Conservation (phyloP, 64 coral and sea anemone species). For the Porites australiensis region DNA sequence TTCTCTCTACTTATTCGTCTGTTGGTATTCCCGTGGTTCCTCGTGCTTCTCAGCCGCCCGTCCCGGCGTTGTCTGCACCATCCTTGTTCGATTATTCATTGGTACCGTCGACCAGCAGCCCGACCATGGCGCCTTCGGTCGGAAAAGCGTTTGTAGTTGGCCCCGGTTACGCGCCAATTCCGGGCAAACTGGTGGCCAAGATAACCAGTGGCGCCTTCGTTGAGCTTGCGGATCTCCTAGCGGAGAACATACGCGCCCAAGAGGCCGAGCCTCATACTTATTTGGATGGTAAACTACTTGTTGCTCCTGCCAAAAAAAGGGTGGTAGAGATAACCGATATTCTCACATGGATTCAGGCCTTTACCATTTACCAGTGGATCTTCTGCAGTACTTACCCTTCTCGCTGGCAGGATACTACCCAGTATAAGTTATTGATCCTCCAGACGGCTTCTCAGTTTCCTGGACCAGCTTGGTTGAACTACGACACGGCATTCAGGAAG, state of each 20-base stretch:
- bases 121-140: background rate
- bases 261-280: background rate
- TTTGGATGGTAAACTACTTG: background rate
- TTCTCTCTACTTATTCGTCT: too few species aligned
- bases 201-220: background rate
- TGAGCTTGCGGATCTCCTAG: background rate
- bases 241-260: background rate
- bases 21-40: too few species aligned
- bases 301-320: background rate
- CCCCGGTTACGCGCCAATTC: background rate
- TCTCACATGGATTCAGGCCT: background rate
- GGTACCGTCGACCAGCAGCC: background rate
- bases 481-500: background rate
- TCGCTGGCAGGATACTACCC: background rate
- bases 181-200: background rate
- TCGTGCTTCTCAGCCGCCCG: too few species aligned
- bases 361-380: background rate
- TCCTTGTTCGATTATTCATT: too few species aligned
- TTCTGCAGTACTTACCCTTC: background rate
- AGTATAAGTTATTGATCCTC: background rate
- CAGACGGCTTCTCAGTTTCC: background rate
- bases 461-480: background rate
- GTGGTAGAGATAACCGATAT: background rate
- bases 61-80: too few species aligned
- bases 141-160: conserved; percentile 3